phyloP scores from a whole-genome alignment of 2,888 invertebrate genomes.

The Sesamia inferens region DNA sequence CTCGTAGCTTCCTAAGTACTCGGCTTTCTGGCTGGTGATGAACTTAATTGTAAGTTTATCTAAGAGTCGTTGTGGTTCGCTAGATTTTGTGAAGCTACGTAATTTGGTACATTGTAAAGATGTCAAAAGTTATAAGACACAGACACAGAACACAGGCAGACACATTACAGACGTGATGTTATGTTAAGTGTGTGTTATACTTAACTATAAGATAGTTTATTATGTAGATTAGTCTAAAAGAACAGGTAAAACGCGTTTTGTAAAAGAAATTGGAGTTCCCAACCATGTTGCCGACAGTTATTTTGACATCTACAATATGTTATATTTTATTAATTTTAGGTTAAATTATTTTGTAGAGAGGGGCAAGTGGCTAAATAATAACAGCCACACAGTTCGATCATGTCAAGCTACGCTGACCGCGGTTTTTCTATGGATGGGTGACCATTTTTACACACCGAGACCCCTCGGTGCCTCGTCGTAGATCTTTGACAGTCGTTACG shows the following conservation, averaged over 20 bases:
- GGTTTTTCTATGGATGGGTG: too few relatives aligned
- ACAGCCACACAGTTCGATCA: too few relatives aligned
- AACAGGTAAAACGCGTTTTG: background rate
- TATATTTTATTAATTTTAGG: constrained; percentile 2
- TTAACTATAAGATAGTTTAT: background rate
- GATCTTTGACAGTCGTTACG: too few relatives aligned
- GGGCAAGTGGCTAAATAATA: too few relatives aligned
- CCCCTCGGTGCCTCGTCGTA: too few relatives aligned
- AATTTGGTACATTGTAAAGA: constrained; percentile 26
- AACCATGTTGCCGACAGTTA: constrained; percentile 9
- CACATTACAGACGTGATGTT: background rate
- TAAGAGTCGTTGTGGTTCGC: constrained; percentile 1
- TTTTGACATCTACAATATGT: constrained; percentile 8
- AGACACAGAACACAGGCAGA: background rate
- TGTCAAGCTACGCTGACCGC: too few relatives aligned
- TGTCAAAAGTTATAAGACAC: background rate
- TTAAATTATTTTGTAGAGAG: constrained; percentile 3
- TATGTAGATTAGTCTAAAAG: background rate
- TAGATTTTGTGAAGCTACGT: constrained; percentile 5
- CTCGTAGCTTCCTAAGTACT: background rate
- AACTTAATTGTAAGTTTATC: constrained; percentile 3
- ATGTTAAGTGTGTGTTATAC: background rate
- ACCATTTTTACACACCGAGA: too few relatives aligned
- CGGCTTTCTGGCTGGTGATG: constrained; percentile 9
- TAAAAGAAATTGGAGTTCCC: background rate